These are phyloP conservation scores for Aethes cnicana DNA, from an alignment of 2,888 invertebrate species.

Conservation along the genomic window DNA sequence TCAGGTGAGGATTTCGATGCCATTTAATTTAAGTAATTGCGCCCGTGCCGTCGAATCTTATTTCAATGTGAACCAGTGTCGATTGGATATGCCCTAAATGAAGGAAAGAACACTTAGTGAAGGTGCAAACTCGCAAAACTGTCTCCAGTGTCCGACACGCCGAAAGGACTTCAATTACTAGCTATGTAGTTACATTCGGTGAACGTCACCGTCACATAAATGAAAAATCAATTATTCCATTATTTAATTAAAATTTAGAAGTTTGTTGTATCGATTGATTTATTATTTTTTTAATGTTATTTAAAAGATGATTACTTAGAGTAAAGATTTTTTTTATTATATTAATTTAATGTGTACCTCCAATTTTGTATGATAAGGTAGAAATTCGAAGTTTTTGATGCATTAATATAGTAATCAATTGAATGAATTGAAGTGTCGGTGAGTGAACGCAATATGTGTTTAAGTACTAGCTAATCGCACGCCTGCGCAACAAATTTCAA, in stretches of 20 bases:
- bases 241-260: slow-evolving; percentile 67
- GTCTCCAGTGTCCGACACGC: slow-evolving; percentile 7
- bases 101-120: slow-evolving; percentile 40
- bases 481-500: slow-evolving; percentile 42
- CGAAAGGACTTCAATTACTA: slow-evolving; percentile 50
- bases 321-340: slow-evolving; percentile 65
- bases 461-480: slow-evolving; percentile 53
- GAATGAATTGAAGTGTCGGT: slow-evolving; percentile 40
- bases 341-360: slow-evolving; percentile 73
- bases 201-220: slow-evolving; percentile 49
- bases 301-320: slow-evolving; percentile 75
- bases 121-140: slow-evolving; percentile 39
- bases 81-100: slow-evolving; percentile 32
- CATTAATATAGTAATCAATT: slow-evolving; percentile 58
- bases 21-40: slow-evolving; percentile 78
- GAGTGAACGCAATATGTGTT: slow-evolving; percentile 40
- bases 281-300: slow-evolving; percentile 78
- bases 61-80: slow-evolving; percentile 65
- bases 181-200: slow-evolving; percentile 58
- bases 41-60: slow-evolving; percentile 66
- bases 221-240: slow-evolving; percentile 78
- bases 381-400: slow-evolving; percentile 55
- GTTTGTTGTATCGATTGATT: slow-evolving; percentile 76
- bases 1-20: slow-evolving; percentile 78
- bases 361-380: slow-evolving; percentile 63